A percentile compares a stretch with the other conserved stretches of the same genome.
Evolutionary conservation across 2,113 vertebrate genomes (phyloP).

Genomic region (Anser cygnoides): DNA sequence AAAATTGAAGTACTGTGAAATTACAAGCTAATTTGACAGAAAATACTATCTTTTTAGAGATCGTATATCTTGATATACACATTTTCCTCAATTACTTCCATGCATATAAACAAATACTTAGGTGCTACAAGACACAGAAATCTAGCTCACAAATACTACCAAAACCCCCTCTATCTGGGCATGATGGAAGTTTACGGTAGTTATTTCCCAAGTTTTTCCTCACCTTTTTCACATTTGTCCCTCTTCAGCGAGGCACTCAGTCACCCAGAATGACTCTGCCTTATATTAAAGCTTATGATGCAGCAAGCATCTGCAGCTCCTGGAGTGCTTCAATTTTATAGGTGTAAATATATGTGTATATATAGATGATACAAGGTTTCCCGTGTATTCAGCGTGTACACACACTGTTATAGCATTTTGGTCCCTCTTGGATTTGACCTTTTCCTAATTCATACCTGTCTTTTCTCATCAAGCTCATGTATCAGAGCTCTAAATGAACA

Average conservation of each 20-base stretch:
- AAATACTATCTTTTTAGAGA: not conserved
- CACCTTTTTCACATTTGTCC: not conserved
- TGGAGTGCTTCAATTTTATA: not conserved
- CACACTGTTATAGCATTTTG: not conserved
- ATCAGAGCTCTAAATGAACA: not conserved
- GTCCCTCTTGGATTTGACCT: not conserved
- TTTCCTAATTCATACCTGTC: not conserved
- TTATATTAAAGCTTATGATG: not conserved
- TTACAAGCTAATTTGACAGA: not conserved
- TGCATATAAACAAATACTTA: not conserved
- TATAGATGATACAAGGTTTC: not conserved
- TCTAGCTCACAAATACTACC: not conserved
- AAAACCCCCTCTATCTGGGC: not conserved
- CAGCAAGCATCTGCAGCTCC: not conserved
- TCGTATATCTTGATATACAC: not conserved
- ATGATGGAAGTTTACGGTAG: not conserved
- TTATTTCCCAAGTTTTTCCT: not conserved
- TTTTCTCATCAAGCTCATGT: not conserved
- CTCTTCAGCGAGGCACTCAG: not conserved
- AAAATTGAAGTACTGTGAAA: not conserved
- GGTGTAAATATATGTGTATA: not conserved
- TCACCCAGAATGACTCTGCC: not conserved
- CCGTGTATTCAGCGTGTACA: not conserved
- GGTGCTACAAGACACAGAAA: not conserved
- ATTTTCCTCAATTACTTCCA: not conserved